Evolutionary conservation across 1,140 invertebrate genomes (phyloP), one percentile per base, ranked within the genome.

Genomic region (Danaus melanippus): DNA sequence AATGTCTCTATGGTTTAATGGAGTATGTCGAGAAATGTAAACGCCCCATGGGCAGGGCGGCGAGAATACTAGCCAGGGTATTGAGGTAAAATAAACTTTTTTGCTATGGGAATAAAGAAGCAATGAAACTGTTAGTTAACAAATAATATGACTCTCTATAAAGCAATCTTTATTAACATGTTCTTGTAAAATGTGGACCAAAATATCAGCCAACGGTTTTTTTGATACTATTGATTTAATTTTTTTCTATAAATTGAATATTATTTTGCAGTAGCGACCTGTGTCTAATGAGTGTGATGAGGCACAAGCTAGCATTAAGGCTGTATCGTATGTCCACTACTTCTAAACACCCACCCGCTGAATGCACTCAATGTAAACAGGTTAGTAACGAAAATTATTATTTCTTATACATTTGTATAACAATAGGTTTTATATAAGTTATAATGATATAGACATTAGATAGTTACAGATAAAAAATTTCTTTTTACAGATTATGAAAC

Each of bases 291-390:
- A 82, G 66, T 64, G 73, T 86, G 68, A 56, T 86, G 52, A 79
- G 74, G 52, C 75, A 84, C 51, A 74, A 74, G 56, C 52, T 84
- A 54, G 72, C 76, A 21, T 58, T 84, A 48, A 69, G 75, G 51
- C 57, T 86, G 51, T 67, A 84, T 48, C 70, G 68, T n/a, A 84
- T 84, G 79, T 76, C 77, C 4, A 60, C 79, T 0, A 74, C 57
- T 51, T 74, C 76, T 0, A 79, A 78, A 57, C 80, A 84, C 54
- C 75, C 79, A 53, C 69, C 74, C 12, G 49, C 58, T 10, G 76
- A 84, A 66, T 88, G 86, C 62, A 62, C 61, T 53, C 84, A 86
- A 50, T 88, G 86, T 64, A 83, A 80, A 65, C 81, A 86, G 64
- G 86, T 87, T 67, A 72, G 71, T 66, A 47, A n/a, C 21, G 2